These are phyloP conservation scores for Eumaeus atala DNA, from an alignment of 1,140 invertebrate species.

Conservation along the genomic window DNA sequence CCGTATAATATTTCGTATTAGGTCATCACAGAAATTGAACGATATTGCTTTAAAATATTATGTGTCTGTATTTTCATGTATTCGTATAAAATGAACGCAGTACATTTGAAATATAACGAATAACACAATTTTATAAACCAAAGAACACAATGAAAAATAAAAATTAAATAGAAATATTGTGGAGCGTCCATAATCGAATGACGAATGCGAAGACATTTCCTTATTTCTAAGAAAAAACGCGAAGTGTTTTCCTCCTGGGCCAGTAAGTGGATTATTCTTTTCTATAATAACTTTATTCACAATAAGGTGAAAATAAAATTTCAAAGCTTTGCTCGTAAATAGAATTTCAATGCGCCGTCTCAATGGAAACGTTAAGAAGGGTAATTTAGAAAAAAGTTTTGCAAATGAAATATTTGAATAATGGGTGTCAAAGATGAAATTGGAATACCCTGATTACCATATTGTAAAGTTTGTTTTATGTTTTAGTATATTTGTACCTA, in stretches of 20 bases:
- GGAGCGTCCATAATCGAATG: conserved; percentile 57
- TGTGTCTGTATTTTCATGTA: background rate
- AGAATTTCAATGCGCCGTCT: conserved; percentile 28
- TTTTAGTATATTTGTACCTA: no score
- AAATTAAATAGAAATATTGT: conserved; percentile 65
- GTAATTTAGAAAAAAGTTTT: conserved; percentile 24
- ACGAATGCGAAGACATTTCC: conserved; percentile 38
- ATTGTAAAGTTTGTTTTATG: background rate
- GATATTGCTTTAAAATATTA: conserved; percentile 2
- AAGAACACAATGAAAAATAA: conserved; percentile 49
- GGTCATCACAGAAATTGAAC: conserved; percentile 4
- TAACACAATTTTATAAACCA: background rate
- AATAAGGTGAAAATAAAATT: conserved; percentile 50
- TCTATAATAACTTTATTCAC: conserved; percentile 65
- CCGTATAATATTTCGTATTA: conserved; percentile 7
- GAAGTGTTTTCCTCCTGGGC: conserved; percentile 32
- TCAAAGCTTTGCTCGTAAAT: conserved; percentile 32
- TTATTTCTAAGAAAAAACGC: conserved; percentile 41
- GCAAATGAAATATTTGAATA: conserved; percentile 11
- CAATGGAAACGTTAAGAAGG: conserved; percentile 23
- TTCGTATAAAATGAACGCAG: background rate
- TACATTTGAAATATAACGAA: background rate
- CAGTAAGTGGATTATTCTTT: conserved; percentile 65
- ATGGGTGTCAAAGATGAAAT: conserved; percentile 13
- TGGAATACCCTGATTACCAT: conserved; percentile 5